Base-by-base conservation (phyloP, 2,113 vertebrate genomes). In the Tenrec ecaudatus region DNA sequence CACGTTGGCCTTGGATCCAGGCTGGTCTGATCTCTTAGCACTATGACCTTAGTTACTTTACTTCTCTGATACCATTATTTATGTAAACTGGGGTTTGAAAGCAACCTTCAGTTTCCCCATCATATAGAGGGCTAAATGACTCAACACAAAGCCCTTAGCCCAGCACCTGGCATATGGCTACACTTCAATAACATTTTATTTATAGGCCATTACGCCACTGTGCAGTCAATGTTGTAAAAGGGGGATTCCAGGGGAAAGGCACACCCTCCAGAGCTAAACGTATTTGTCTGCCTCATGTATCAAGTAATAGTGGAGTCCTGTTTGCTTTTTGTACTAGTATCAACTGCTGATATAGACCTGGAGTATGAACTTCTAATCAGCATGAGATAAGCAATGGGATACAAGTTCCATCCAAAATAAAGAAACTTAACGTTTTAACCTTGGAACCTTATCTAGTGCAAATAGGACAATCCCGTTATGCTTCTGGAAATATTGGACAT, bases 381-480 rank as follows among this genome's bases (percentile, higher is more conserved):
- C 19, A 66, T 64, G 47, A 89, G 77, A 92, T 90, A 94, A 93
- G n/a, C 82, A 75, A 57, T 83, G n/a, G n/a, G 77, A 68, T 83
- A 80, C 80, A 53, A 85, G 69, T 89, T 93, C 31, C 68, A 53
- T 69, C 36, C 78, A 88, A 91, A 86, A 62, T 81, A 78, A 93
- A 89, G 64, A 92, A 92, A 93, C 57, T 62, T 86, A 66, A 93
- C 64, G 92, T 76, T 83, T 90, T 88, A 95, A 60, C 33, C 29
- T 57, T 69, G 47, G 38, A 12, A 60, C 22, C 25, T 96, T 92
- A 82, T 82, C 75, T 92, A 78, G 29, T 43, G 31, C 88, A 90
- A 92, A 92, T 22, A 38, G 40, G 16, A 73, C 10, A 66, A 69
- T 88, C 85, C 43, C 1, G 17, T 88, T 88, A 76, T 71, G 66